Base-by-base conservation (phyloP, 2,113 vertebrate species). In the Microtus pennsylvanicus region DNA sequence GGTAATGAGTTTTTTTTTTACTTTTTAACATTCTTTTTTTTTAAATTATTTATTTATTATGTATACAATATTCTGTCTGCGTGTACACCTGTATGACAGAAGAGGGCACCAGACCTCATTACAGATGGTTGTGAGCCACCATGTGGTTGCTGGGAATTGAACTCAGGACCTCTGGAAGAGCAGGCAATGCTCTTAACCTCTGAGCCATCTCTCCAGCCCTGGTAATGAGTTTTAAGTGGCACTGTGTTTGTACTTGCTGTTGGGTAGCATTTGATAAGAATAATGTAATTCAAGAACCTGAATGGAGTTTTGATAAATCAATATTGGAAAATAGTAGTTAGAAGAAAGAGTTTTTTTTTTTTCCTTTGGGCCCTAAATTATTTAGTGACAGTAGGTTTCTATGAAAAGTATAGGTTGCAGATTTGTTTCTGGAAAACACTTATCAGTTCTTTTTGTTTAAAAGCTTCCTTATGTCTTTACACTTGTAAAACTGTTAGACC, bases 341-440 rank as follows among this genome's bases (percentile, higher is more conserved):
- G 65, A 92, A 96, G 69, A 93, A 80, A 97, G n/a, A 97, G 33
- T 4, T 26, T 70, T 93, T 96, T 96, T 96, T 74, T 96, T 94
- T 3, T 3, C 87, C 58, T 45, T 91, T 89, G 26, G 35, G 45
- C 14, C 55, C 70, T 63, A 65, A 85, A 65, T 65, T 65, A 65
- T 65, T 38, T 65, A 45, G 38, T 67, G 52, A 87, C 67, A 42
- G 45, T 91, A 19, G 19, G 9, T 92, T 91, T 93, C 52, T 91
- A 81, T 91, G 30, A 65, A 94, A 93, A 92, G 12, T 93, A 38
- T 19, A 58, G 50, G 22, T 93, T 95, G 88, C 74, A 87, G 87
- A 83, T 94, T 89, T 77, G 74, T 95, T 50, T 92, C 88, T 83
- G 55, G 80, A 42, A 83, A 61, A n/a, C 12, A 38, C n/a, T 63